Percentiles rank a stretch among this genome's conserved stretches.
Conservation (phyloP, 2,888 invertebrate species). For the Tenthredo livida region DNA sequence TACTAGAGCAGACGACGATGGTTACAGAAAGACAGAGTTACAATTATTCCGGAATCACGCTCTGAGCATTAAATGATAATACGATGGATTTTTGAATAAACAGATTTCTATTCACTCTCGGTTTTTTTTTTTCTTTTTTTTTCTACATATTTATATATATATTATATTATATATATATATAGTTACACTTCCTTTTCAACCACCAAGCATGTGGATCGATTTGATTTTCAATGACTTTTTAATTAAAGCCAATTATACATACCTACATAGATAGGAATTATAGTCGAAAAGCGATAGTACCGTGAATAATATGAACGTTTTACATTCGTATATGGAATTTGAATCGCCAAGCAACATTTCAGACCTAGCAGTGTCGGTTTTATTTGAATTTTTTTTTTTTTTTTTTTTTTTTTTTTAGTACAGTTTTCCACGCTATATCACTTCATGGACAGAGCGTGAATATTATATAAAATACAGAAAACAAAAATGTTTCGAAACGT, state of each 20-base stretch:
- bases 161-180: too few species aligned
- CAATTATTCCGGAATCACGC: conserved; percentile 55
- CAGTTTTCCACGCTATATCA: conserved; percentile 16
- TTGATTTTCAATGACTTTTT: background rate
- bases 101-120: conserved; percentile 18
- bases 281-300: conserved; percentile 29
- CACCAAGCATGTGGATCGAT: background rate
- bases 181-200: background rate
- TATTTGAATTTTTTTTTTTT: background rate
- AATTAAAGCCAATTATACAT: conserved; percentile 43
- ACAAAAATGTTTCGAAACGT: conserved; percentile 34
- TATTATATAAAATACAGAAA: conserved; percentile 1
- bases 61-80: conserved; percentile 53
- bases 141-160: background rate
- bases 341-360: background rate
- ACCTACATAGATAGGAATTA: conserved; percentile 39
- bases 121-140: conserved; percentile 53
- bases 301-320: conserved; percentile 10
- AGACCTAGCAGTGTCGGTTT: background rate
- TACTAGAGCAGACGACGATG: conserved; percentile 72
- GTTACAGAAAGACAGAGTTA: conserved; percentile 72
- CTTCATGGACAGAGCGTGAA: background rate
- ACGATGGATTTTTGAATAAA: background rate
- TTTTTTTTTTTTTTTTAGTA: background rate
- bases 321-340: conserved; percentile 11